Percentiles rank a stretch among this genome's conserved stretches.
phyloP scores from a whole-genome alignment of 2,888 invertebrate species.

The Sisyra terminalis region DNA sequence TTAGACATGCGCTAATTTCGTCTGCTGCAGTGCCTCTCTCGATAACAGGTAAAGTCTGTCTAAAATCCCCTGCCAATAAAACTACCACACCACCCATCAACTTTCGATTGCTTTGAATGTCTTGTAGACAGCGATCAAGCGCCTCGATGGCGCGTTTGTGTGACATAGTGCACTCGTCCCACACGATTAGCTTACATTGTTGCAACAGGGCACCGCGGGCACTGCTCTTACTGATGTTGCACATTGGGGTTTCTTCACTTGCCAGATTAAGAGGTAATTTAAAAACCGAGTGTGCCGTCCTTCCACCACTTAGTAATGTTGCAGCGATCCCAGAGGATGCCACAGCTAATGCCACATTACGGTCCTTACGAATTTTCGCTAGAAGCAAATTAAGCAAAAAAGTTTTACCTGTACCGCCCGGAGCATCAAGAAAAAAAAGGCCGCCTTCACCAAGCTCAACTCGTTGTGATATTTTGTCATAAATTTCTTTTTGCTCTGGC shows the following conservation, averaged over 20 bases:
- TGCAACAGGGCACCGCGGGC: conserved; percentile 6
- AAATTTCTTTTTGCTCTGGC: no score
- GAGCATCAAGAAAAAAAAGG: conserved; percentile 20
- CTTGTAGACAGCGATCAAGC: conserved; percentile 13
- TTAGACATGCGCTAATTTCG: background rate
- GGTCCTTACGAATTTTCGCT: conserved; percentile 12
- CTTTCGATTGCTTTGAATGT: conserved; percentile 9
- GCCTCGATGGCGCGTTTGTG: conserved; percentile 15
- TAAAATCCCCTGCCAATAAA: conserved; percentile 15
- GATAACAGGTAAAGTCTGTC: conserved; percentile 14
- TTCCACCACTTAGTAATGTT: conserved; percentile 7
- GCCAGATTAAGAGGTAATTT: conserved; percentile 8
- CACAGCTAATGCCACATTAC: conserved; percentile 11
- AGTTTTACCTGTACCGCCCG: conserved; percentile 17
- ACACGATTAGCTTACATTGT: conserved; percentile 12
- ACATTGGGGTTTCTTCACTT: conserved; percentile 2
- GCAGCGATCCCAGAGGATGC: conserved; percentile 7
- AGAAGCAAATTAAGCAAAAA: conserved; percentile 16
- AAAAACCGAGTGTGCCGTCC: conserved; percentile 7
- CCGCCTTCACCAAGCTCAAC: no score
- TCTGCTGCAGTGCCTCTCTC: conserved; percentile 9
- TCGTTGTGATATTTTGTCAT: no score
- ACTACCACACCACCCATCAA: conserved; percentile 13
- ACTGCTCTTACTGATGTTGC: conserved; percentile 3
- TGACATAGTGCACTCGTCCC: conserved; percentile 15